phyloP scores from a whole-genome alignment of 2,797 vertebrate genomes.

The Hylomyscus alleni region DNA sequence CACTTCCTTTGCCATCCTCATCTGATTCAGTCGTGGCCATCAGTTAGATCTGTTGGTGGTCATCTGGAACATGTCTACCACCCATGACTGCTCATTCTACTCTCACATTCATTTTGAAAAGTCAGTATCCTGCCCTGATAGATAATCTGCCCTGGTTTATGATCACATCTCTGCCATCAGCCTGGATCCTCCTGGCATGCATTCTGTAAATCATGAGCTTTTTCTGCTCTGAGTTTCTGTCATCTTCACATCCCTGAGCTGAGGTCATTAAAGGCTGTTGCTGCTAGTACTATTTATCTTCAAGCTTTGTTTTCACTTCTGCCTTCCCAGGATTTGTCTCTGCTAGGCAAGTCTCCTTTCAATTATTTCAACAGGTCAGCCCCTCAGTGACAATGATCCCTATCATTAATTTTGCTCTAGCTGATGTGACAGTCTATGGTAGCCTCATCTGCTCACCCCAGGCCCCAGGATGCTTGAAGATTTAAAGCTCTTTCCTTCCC shows the following conservation, averaged over 20 bases:
- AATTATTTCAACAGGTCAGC: slow-evolving; percentile 80
- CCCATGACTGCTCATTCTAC: not conserved
- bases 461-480: not conserved
- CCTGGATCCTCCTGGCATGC: slow-evolving; percentile 64
- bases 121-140: slow-evolving; percentile 76
- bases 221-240: slow-evolving; percentile 76
- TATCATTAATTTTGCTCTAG: slow-evolving; percentile 75
- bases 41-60: not conserved
- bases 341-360: slow-evolving; percentile 76
- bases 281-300: slow-evolving; percentile 82
- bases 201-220: slow-evolving; percentile 78
- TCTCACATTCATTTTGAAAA: slow-evolving; percentile 75
- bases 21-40: not conserved
- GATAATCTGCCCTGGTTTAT: slow-evolving; percentile 71
- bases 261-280: slow-evolving; percentile 82
- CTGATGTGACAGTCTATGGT: not conserved
- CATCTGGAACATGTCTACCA: not conserved
- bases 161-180: slow-evolving; percentile 62
- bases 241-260: slow-evolving; percentile 68
- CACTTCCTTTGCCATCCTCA: not conserved
- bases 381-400: slow-evolving; percentile 61
- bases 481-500: not conserved
- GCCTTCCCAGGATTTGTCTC: slow-evolving; percentile 57
- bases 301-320: slow-evolving; percentile 70
- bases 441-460: not conserved